A percentile compares a stretch with the other conserved stretches of the same genome.
Evolutionary conservation across 2,113 vertebrate genomes (phyloP).

Genomic region (Thomomys bottae): DNA sequence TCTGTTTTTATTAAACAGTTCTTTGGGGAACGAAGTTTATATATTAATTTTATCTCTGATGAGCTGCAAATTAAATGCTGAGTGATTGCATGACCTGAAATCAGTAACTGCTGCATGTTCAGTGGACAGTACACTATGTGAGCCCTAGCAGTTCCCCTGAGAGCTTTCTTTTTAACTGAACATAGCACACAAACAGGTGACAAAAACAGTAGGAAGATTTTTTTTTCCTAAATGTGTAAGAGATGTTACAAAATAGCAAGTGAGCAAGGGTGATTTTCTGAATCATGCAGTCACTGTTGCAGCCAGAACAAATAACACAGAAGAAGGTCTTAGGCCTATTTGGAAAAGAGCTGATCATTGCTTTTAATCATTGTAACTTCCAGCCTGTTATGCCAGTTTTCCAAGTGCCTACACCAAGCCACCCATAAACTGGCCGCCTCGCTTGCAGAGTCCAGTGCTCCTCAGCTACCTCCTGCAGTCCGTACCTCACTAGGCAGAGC

Average conservation of each 20-base stretch:
- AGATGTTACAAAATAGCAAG: neutral
- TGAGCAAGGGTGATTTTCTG: neutral
- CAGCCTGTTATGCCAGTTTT: neutral
- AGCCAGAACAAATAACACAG: neutral
- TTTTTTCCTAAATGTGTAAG: conserved; percentile 12
- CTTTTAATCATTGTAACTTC: neutral
- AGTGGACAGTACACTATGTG: neutral
- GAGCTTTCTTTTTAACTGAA: conserved; percentile 17
- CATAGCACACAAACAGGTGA: neutral
- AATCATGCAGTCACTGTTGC: neutral
- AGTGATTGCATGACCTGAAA: conserved; percentile 41
- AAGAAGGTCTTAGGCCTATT: neutral
- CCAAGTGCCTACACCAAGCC: neutral
- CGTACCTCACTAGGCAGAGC: neutral
- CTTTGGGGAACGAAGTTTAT: conserved; percentile 56
- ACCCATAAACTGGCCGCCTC: neutral
- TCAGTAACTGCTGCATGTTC: neutral
- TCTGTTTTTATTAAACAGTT: conserved; percentile 57
- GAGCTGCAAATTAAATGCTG: conserved; percentile 58
- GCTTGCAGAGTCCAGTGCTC: neutral
- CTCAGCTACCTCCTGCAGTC: neutral
- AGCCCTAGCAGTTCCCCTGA: neutral
- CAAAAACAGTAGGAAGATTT: neutral
- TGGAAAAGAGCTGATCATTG: neutral
- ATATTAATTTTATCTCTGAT: conserved; percentile 56